These are phyloP conservation scores for Shargacucullia verbasci DNA, from an alignment of 2,888 invertebrate species.

Conservation along the genomic window DNA sequence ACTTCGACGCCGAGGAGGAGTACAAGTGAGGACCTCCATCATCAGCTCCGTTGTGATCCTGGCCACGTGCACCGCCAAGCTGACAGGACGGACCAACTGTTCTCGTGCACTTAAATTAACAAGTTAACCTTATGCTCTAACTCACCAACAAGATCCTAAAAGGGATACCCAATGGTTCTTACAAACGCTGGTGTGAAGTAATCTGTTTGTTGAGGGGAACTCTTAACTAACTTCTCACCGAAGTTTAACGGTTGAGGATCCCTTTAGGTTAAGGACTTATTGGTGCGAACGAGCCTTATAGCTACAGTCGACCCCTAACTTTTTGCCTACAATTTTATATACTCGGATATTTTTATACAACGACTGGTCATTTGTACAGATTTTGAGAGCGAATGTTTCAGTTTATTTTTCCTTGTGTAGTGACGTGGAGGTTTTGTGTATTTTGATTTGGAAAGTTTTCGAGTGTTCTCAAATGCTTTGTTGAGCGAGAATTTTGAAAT, in stretches of 20 bases:
- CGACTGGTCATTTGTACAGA: conserved; percentile 55
- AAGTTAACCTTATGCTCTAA: conserved; percentile 30
- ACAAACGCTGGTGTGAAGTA: too few species aligned
- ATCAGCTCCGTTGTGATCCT: conserved; percentile 39
- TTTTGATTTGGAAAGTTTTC: conserved; percentile 24
- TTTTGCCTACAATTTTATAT: conserved; percentile 62
- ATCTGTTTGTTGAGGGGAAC: too few species aligned
- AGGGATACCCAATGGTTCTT: too few species aligned
- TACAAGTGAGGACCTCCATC: conserved; percentile 80
- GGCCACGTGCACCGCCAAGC: conserved; percentile 49
- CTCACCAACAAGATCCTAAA: too few species aligned
- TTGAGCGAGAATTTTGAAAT: conserved; percentile 48
- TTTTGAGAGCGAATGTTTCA: conserved; percentile 43
- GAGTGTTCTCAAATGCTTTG: conserved; percentile 22
- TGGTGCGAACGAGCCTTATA: conserved; percentile 1
- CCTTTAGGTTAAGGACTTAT: too few species aligned
- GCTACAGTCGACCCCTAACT: conserved; percentile 56
- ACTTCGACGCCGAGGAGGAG: conserved; percentile 91
- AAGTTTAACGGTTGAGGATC: too few species aligned
- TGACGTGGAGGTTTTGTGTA: conserved; percentile 20
- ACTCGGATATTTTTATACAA: conserved; percentile 67
- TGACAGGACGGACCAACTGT: conserved; percentile 28
- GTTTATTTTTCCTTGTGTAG: conserved; percentile 18
- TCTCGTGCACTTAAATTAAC: conserved; percentile 42
- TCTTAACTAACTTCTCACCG: too few species aligned